These are phyloP conservation scores for Thymelicus sylvestris DNA, from an alignment of 2,888 invertebrate species.

Conservation along the genomic window DNA sequence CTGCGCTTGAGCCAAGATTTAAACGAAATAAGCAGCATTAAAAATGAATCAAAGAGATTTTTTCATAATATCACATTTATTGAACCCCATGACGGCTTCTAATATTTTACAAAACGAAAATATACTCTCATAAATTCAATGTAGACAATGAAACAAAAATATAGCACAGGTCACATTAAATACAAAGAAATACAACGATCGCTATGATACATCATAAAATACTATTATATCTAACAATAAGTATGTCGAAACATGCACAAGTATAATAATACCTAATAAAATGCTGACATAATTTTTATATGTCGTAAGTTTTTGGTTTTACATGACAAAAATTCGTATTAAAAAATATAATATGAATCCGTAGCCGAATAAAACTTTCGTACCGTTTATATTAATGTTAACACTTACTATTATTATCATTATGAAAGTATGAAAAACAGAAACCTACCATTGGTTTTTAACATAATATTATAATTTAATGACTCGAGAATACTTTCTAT, in stretches of 20 bases:
- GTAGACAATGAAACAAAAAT: constrained; percentile 17
- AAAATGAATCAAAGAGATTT: constrained; percentile 24
- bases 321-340: too few relatives aligned
- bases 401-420: too few relatives aligned
- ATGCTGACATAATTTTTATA: neutral
- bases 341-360: too few relatives aligned
- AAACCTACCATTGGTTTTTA: too few relatives aligned
- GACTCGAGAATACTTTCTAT: neutral
- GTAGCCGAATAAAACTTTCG: too few relatives aligned
- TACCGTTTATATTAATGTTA: too few relatives aligned
- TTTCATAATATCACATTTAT: constrained; percentile 52
- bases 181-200: constrained; percentile 13
- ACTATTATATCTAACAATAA: too few relatives aligned
- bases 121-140: constrained; percentile 11
- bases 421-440: too few relatives aligned
- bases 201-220: neutral
- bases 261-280: too few relatives aligned
- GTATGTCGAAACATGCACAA: neutral
- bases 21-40: neutral
- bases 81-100: constrained; percentile 27
- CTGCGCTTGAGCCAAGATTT: too few relatives aligned
- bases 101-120: constrained; percentile 21
- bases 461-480: neutral
- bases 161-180: constrained; percentile 9
- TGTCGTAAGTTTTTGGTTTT: too few relatives aligned